Evolutionary conservation across 2,888 invertebrate species (phyloP), one percentile per base, ranked within the genome.

Genomic region (Poecilobothrus nobilitatus): DNA sequence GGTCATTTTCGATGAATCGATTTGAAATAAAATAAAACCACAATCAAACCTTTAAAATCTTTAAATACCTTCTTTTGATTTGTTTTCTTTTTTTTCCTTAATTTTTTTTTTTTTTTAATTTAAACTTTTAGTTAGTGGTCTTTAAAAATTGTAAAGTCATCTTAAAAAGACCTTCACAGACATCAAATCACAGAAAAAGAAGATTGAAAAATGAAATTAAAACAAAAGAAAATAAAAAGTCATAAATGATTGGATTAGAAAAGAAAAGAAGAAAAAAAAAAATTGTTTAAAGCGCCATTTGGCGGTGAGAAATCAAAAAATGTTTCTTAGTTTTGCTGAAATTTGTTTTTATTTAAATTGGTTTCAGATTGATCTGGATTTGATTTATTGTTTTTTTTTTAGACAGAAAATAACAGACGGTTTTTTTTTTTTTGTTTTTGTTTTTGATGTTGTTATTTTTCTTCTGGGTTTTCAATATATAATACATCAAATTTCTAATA

Each of bases 1-100:
- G 80, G 79, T 80, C 76, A 76, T 74, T 75, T 75, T 74, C 71
- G 67, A 71, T 73, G 67, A 37, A 22, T 34, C 22, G 37, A 66
- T 20, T 37, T 7, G 15, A 27, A 34, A 44, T 44, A 9, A 34
- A n/a, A 21, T 37, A 1, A 66, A 27, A 37, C 7, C 37, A 37
- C 37, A 37, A 37, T 4, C 27, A 27, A 27, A 27, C 27, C 27
- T 27, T 27, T 27, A 37, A 37, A 37, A 37, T 18, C 53, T 53
- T 18, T 53, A 53, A 53, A 53, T 53, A 15, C 1, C 1, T 53
- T 53, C 15, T 53, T 53, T 53, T 53, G 9, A 18, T 53, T 18
- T n/a, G n/a, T n/a, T n/a, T n/a, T n/a, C n/a, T n/a, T n/a, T n/a
- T n/a, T n/a, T n/a, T n/a, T n/a, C n/a, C n/a, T n/a, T n/a, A n/a